Percentiles rank a stretch among this genome's conserved stretches.
These are phyloP conservation scores for Eupeodes latifasciatus DNA, from an alignment of 2,888 invertebrate species.

Conservation along the genomic window DNA sequence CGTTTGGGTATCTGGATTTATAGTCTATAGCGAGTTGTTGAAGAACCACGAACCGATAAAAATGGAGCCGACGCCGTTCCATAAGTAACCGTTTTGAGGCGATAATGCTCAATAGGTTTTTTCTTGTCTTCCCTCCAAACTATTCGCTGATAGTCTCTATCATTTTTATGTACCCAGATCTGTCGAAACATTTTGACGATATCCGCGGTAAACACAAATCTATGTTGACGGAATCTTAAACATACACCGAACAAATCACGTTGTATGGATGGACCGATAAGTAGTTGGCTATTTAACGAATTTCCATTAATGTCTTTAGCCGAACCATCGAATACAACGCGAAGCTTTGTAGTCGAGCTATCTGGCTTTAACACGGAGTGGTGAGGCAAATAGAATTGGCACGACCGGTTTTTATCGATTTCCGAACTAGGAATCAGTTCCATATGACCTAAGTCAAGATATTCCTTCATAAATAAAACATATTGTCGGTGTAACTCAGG, in stretches of 20 bases:
- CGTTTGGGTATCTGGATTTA: slow-evolving; percentile 50
- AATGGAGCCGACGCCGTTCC: slow-evolving; percentile 68
- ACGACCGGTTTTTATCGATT: neutral
- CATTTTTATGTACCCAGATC: slow-evolving; percentile 61
- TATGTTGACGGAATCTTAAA: slow-evolving; percentile 63
- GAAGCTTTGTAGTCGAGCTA: slow-evolving; percentile 32
- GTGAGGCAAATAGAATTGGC: slow-evolving; percentile 27
- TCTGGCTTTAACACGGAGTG: slow-evolving; percentile 33
- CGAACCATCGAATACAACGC: slow-evolving; percentile 8
- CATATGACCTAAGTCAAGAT: slow-evolving; percentile 43
- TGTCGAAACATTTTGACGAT: slow-evolving; percentile 71
- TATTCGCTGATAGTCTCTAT: slow-evolving; percentile 67
- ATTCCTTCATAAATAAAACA: slow-evolving; percentile 29
- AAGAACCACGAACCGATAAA: slow-evolving; percentile 63
- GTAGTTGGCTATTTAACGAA: slow-evolving; percentile 17
- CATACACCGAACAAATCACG: slow-evolving; percentile 7
- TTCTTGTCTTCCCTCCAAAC: slow-evolving; percentile 56
- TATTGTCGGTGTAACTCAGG: slow-evolving; percentile 20
- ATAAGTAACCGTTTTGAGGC: slow-evolving; percentile 69
- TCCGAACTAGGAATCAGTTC: slow-evolving; percentile 5
- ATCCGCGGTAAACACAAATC: slow-evolving; percentile 65
- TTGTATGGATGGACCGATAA: slow-evolving; percentile 3
- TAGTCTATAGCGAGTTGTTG: slow-evolving; percentile 65
- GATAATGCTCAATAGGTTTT: slow-evolving; percentile 52
- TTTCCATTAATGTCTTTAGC: slow-evolving; percentile 11